Base-by-base conservation (phyloP, 2,888 invertebrate species). In the Dromius quadrimaculatus region DNA sequence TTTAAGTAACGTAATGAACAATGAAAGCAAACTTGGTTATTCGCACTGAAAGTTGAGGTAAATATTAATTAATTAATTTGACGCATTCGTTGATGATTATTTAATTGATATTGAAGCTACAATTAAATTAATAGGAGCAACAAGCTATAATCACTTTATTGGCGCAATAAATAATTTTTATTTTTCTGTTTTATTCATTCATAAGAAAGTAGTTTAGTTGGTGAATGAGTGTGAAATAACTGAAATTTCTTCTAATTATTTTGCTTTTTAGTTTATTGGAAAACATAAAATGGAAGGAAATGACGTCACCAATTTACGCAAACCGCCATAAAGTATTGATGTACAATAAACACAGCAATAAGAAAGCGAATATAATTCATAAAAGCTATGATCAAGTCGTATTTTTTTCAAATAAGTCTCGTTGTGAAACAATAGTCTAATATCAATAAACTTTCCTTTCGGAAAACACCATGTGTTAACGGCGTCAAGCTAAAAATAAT, bases 1-100 rank as follows among this genome's bases (percentile, higher is more conserved):
- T 61, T 61, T 61, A 61, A 65, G 65, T 32, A 50, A 65, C 50
- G 22, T 47, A 65, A 47, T 47, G 47, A 32, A 45, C n/a, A 65
- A 36, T 50, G 50, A 47, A 34, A 45, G 34, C 17, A 34, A 47
- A 36, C 50, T 50, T 45, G 20, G 9, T 11, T 36, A 50, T 22
- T 28, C 23, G 34, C 47, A 34, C 19, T 8, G 4, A n/a, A 17
- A 11, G 22, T 22, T 13, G 22, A 34, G 50, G 65, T 50, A 65
- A 65, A 65, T 65, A 65, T 65, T 65, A 65, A 65, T 65, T 65
- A 11, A 19, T 15, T 41, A 41, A 3, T 45, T 45, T 47, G 22
- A 47, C 22, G 11, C n/a, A 20, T 20, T 22, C 23, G n/a, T 28
- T 28, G 8, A 28, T 11, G 1, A 47, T 47, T 47, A 20, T 22